A percentile compares a stretch with the other conserved stretches of the same genome.
Evolutionary conservation across 2,113 vertebrate species (phyloP).

Genomic region (human (Homo sapiens)): DNA sequence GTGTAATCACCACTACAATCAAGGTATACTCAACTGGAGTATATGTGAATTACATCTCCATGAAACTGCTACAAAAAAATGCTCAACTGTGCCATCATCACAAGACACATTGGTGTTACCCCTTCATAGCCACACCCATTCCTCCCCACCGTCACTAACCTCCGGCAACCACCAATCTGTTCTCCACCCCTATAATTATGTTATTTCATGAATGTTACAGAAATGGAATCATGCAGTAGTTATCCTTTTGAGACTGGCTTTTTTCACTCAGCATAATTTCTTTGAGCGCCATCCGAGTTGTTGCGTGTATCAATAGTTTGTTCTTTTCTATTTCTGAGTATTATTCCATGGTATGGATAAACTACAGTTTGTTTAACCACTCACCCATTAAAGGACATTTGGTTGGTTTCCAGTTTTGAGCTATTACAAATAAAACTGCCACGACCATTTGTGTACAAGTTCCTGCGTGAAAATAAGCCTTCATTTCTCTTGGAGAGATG

Average conservation of each 20-base stretch:
- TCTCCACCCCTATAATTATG: constrained; percentile 45
- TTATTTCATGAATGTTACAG: constrained; percentile 19
- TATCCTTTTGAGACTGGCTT: background rate
- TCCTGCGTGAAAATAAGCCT: constrained; percentile 53
- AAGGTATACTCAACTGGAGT: background rate
- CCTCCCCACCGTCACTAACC: background rate
- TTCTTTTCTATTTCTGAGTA: constrained; percentile 8
- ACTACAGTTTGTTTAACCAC: background rate
- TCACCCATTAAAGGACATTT: background rate
- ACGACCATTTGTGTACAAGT: constrained; percentile 50
- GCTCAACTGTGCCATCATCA: background rate
- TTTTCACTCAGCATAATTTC: background rate
- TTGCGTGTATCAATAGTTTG: background rate
- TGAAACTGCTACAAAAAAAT: constrained; percentile 9
- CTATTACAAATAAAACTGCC: constrained; percentile 48
- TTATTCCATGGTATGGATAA: background rate
- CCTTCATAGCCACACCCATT: background rate
- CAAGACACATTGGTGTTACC: background rate
- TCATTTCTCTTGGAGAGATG: constrained; percentile 53
- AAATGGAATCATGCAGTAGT: background rate
- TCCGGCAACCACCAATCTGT: constrained; percentile 25
- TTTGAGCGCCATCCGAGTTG: background rate
- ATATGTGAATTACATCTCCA: constrained; percentile 8
- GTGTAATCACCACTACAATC: background rate
- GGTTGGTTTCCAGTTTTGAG: constrained; percentile 50